Percentiles rank a stretch among this genome's conserved stretches.
These are phyloP conservation scores for Hephaestus fuliginosus DNA, from an alignment of 2,797 vertebrate species.

Conservation along the genomic window DNA sequence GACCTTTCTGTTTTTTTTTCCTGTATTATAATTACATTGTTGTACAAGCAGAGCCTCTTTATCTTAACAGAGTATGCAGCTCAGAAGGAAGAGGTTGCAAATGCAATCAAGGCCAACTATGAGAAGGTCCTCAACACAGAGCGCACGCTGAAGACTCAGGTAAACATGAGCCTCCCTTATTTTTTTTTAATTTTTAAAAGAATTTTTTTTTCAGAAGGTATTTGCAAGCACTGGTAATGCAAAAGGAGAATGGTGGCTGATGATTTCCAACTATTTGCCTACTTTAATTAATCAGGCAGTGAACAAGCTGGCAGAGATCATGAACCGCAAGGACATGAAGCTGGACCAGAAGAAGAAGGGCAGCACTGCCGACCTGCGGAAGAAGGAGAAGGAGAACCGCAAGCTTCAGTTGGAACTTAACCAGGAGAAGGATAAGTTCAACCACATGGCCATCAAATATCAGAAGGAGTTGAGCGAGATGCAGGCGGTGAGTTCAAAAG, in stretches of 20 bases:
- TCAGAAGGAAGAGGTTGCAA: slow-evolving; percentile 91
- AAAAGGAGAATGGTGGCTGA: background rate
- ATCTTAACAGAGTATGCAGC: slow-evolving; percentile 85
- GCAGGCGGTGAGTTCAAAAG: slow-evolving; percentile 90
- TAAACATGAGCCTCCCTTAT: slow-evolving; percentile 59
- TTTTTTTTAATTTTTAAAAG: too few relatives aligned
- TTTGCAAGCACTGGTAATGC: background rate
- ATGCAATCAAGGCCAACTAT: slow-evolving; percentile 87
- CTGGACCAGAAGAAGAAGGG: slow-evolving; percentile 96
- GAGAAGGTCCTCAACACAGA: slow-evolving; percentile 94
- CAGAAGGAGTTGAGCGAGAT: slow-evolving; percentile 96
- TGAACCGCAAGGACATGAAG: slow-evolving; percentile 99
- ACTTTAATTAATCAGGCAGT: slow-evolving; percentile 89
- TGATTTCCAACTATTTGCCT: background rate
- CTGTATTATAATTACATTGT: background rate
- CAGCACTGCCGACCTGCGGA: slow-evolving; percentile 95
- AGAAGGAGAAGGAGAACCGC: slow-evolving; percentile 99
- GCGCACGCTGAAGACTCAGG: slow-evolving; percentile 97
- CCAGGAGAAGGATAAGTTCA: slow-evolving; percentile 99
- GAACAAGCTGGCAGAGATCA: slow-evolving; percentile 98
- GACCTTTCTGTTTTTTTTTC: background rate
- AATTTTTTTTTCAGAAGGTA: background rate
- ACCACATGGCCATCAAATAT: slow-evolving; percentile 97
- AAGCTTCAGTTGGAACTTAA: slow-evolving; percentile 98
- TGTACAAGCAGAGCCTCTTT: slow-evolving; percentile 13